phyloP scores from a whole-genome alignment of 1,140 invertebrate species.

The Bombus ignitus region DNA sequence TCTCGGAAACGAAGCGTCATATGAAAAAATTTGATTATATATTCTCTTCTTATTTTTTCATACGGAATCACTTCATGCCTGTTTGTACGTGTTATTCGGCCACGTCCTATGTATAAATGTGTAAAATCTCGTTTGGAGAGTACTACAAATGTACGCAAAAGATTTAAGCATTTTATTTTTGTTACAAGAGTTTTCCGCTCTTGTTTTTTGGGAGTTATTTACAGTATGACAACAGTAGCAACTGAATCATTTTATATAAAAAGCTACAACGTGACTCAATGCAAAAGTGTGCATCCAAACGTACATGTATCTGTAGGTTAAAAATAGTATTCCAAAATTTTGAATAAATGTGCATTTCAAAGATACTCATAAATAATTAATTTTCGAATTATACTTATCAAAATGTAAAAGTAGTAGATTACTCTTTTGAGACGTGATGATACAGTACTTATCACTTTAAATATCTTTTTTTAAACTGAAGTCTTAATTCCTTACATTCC shows the following conservation, averaged over 20 bases:
- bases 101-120: too few species aligned
- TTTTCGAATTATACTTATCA: not conserved
- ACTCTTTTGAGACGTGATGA: not conserved
- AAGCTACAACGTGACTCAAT: not conserved
- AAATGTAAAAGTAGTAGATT: not conserved
- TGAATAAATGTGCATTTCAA: too few species aligned
- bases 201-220: not conserved
- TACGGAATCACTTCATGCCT: too few species aligned
- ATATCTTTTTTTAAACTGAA: not conserved
- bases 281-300: not conserved
- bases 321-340: not conserved
- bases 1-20: too few species aligned
- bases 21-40: too few species aligned
- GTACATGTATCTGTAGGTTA: rapidly evolving
- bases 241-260: not conserved
- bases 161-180: too few species aligned
- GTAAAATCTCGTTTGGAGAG: too few species aligned
- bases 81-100: too few species aligned
- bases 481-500: not conserved
- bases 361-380: not conserved
- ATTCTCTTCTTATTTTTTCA: too few species aligned
- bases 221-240: not conserved
- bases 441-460: not conserved
- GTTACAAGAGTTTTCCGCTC: too few species aligned
- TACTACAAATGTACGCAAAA: too few species aligned